Conservation (phyloP, 2,113 vertebrate species). For the Syngnathus scovelli region DNA sequence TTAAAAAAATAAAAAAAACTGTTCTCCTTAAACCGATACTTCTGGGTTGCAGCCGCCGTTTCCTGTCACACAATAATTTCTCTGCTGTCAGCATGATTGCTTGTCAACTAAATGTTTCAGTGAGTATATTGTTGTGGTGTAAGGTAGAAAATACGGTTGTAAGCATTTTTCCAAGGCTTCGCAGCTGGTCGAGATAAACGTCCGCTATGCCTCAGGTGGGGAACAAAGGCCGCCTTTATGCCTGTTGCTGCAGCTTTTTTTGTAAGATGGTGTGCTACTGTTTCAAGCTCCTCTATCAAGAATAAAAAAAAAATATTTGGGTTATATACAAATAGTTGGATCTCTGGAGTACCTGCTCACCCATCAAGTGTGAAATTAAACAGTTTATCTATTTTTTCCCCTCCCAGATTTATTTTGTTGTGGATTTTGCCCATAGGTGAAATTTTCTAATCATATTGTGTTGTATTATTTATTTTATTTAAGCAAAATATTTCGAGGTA, state of each 20-base stretch:
- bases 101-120: neutral
- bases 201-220: slow-evolving; percentile 16
- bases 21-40: slow-evolving; percentile 2
- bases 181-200: slow-evolving; percentile 11
- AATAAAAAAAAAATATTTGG: neutral
- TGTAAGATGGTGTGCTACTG: slow-evolving; percentile 18
- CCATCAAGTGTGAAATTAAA: too few relatives aligned
- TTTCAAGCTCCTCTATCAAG: neutral
- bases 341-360: too few relatives aligned
- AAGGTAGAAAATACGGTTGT: neutral
- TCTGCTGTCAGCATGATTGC: slow-evolving; percentile 39
- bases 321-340: too few relatives aligned
- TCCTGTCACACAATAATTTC: slow-evolving; percentile 51
- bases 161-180: slow-evolving; percentile 1
- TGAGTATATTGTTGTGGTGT: neutral
- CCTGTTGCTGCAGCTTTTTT: slow-evolving; percentile 11
- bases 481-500: neutral
- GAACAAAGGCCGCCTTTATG: slow-evolving; percentile 40
- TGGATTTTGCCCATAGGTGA: neutral
- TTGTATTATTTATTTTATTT: neutral
- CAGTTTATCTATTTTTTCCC: too few relatives aligned
- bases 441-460: neutral
- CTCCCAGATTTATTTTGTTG: too few relatives aligned
- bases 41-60: slow-evolving; percentile 30
- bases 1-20: neutral